A percentile compares a stretch with the other conserved stretches of the same genome.
Evolutionary conservation across 2,888 invertebrate genomes (phyloP).

Genomic region (Tetragonisca angustula): DNA sequence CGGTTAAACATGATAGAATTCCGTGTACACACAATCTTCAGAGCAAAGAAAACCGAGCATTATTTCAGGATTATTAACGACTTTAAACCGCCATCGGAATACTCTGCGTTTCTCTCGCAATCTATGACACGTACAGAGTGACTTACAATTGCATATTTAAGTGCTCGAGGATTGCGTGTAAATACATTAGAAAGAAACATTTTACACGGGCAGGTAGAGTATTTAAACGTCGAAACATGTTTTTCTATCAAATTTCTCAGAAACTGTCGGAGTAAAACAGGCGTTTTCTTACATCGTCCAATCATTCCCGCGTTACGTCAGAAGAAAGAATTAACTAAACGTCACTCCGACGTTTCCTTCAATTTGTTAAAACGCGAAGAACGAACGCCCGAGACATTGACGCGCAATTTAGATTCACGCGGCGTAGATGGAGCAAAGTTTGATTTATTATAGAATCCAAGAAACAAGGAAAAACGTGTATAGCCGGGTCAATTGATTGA

Average conservation of each 20-base stretch:
- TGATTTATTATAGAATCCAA: conserved; percentile 6
- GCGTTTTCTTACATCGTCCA: background rate
- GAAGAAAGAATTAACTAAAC: background rate
- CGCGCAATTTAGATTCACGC: conserved; percentile 12
- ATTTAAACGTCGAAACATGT: too few relatives aligned
- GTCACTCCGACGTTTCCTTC: background rate
- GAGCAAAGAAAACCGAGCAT: conserved; percentile 40
- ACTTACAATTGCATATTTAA: conserved; percentile 16
- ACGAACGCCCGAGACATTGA: background rate
- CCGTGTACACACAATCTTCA: conserved; percentile 35
- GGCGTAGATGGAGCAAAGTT: background rate
- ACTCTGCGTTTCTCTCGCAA: conserved; percentile 3
- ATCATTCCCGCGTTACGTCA: background rate
- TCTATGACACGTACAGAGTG: background rate
- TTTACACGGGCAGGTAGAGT: too few relatives aligned
- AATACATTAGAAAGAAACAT: background rate
- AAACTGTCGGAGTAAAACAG: too few relatives aligned
- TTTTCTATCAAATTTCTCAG: too few relatives aligned
- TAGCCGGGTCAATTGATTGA: background rate
- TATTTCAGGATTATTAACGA: conserved; percentile 50
- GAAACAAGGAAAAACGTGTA: background rate
- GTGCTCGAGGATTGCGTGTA: background rate
- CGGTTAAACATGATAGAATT: conserved; percentile 37
- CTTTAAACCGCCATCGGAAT: conserved; percentile 19
- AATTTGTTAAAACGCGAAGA: background rate